Evolutionary conservation across 2,888 invertebrate species (phyloP).

Genomic region (Epistrophella euchroma): DNA sequence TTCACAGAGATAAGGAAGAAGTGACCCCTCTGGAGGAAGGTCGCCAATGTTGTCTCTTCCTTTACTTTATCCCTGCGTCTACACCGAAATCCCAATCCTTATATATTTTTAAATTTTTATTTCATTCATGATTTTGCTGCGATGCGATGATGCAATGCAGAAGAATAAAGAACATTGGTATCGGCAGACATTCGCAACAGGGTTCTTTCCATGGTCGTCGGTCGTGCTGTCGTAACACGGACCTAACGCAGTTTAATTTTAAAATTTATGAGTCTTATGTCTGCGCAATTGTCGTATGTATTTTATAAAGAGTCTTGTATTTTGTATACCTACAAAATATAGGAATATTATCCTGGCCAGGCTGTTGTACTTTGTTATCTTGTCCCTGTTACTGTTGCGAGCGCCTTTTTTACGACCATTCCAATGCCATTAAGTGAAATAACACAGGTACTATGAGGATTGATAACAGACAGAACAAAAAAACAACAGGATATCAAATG

Average conservation of each 20-base stretch:
- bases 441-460: conserved; percentile 72
- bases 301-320: not conserved
- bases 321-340: not conserved
- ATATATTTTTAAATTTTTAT: not conserved
- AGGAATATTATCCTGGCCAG: conserved; percentile 31
- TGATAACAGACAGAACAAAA: conserved; percentile 64
- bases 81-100: conserved; percentile 17
- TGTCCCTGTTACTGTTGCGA: conserved; percentile 60
- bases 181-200: conserved; percentile 74
- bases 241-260: conserved; percentile 75
- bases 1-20: conserved; percentile 53
- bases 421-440: conserved; percentile 74
- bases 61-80: conserved; percentile 2
- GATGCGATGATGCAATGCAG: conserved; percentile 34
- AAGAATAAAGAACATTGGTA: conserved; percentile 58
- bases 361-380: conserved; percentile 67
- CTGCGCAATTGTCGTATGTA: conserved; percentile 67
- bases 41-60: conserved; percentile 26
- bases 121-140: conserved; percentile 65
- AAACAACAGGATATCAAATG: conserved; percentile 58
- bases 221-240: conserved; percentile 68
- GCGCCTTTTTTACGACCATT: conserved; percentile 72
- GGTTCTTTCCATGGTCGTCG: conserved; percentile 66
- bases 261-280: conserved; percentile 72
- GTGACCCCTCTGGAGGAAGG: conserved; percentile 56